A percentile compares a stretch with the other conserved stretches of the same genome.
These are phyloP conservation scores for Archocentrus centrarchus DNA, from an alignment of 2,113 vertebrate species.

Conservation along the genomic window DNA sequence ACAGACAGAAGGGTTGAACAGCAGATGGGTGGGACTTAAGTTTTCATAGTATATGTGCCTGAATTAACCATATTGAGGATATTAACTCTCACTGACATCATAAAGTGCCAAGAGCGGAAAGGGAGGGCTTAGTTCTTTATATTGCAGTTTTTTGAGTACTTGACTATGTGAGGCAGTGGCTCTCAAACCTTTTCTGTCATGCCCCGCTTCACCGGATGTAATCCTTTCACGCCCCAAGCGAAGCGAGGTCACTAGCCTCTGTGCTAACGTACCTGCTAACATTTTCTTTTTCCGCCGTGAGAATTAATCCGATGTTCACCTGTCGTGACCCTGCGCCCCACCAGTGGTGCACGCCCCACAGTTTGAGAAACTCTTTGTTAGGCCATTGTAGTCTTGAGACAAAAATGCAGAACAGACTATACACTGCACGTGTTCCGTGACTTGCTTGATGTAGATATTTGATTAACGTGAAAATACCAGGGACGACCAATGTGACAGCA, in stretches of 20 bases:
- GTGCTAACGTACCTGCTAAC: too few species aligned
- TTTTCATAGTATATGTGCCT: too few species aligned
- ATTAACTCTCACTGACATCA: neutral
- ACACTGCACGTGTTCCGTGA: accelerated
- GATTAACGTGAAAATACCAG: neutral
- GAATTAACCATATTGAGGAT: neutral
- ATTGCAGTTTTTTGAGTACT: neutral
- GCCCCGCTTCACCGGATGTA: too few species aligned
- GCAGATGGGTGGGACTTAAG: neutral
- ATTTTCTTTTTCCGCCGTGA: too few species aligned
- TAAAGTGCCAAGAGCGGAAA: neutral
- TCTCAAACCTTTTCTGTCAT: too few species aligned
- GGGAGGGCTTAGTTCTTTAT: neutral
- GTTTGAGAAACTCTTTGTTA: too few species aligned
- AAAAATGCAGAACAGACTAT: neutral
- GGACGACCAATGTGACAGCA: neutral
- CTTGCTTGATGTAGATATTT: neutral
- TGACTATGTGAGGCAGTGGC: neutral
- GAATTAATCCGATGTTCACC: too few species aligned
- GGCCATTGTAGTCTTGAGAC: neutral
- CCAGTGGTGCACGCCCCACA: too few species aligned
- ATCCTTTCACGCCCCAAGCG: too few species aligned
- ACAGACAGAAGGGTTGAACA: accelerated
- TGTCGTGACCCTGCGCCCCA: too few species aligned
- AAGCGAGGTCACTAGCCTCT: too few species aligned